Conservation (phyloP, 64 coral and sea anemone species). For the Stylophora pistillata region DNA sequence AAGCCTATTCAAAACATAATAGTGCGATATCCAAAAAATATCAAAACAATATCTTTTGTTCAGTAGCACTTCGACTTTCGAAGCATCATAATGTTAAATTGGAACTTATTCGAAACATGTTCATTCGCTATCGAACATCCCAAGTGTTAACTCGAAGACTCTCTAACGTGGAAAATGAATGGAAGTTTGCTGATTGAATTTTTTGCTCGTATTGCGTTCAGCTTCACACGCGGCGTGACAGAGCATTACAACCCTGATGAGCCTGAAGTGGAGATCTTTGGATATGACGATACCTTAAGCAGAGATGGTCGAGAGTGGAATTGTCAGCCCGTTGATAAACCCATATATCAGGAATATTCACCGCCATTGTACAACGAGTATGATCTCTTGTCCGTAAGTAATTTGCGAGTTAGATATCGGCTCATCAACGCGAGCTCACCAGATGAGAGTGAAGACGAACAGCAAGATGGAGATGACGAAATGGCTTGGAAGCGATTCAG, state of each 20-base stretch:
- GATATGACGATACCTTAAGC: background rate
- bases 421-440: background rate
- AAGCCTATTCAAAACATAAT: too few species aligned
- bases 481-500: conserved; percentile 31
- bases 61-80: too few species aligned
- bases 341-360: conserved; percentile 2
- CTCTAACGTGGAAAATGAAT: background rate
- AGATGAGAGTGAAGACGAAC: background rate
- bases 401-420: background rate
- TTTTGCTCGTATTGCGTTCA: background rate
- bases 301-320: background rate
- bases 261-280: background rate
- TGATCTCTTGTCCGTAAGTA: background rate
- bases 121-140: background rate
- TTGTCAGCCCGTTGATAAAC: background rate
- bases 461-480: background rate
- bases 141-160: too few species aligned
- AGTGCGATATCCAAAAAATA: too few species aligned
- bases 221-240: background rate
- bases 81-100: too few species aligned
- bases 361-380: background rate
- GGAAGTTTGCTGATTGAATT: background rate
- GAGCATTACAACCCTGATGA: background rate
- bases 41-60: too few species aligned
- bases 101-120: background rate